Evolutionary conservation across 1,140 invertebrate species (phyloP).

Genomic region (Diabrotica undecimpunctata): DNA sequence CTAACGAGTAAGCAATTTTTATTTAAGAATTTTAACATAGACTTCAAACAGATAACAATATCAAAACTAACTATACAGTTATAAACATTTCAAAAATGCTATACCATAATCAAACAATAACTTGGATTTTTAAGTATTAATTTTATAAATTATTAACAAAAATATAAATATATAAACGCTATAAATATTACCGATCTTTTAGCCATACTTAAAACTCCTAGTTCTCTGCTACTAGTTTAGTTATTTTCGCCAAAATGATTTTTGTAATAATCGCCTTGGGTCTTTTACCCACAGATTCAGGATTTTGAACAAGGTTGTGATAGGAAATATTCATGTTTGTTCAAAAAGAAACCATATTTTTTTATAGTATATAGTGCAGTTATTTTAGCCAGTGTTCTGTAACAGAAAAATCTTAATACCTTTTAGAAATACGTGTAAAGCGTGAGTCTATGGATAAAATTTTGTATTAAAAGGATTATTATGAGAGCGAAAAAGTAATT

Average conservation of each 20-base stretch:
- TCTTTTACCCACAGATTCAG: background rate
- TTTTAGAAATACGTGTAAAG: background rate
- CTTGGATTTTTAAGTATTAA: no score
- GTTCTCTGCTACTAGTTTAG: no score
- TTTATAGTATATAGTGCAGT: background rate
- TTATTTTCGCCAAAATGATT: background rate
- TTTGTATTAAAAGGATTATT: background rate
- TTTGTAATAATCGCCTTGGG: background rate
- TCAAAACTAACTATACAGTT: no score
- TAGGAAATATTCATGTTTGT: background rate
- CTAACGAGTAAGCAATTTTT: no score
- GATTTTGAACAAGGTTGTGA: conserved; percentile 2
- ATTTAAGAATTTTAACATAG: no score
- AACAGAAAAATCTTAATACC: background rate
- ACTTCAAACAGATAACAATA: no score
- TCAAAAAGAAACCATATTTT: background rate
- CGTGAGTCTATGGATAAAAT: background rate
- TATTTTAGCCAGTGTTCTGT: background rate
- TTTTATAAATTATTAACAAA: no score
- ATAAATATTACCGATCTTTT: no score
- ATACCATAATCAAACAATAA: no score
- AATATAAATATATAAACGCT: no score
- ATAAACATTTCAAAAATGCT: no score
- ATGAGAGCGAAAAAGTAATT: background rate
- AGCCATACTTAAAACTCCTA: no score